Evolutionary conservation across 2,888 invertebrate genomes (phyloP).

Genomic region (Ptychoptera contaminata): DNA sequence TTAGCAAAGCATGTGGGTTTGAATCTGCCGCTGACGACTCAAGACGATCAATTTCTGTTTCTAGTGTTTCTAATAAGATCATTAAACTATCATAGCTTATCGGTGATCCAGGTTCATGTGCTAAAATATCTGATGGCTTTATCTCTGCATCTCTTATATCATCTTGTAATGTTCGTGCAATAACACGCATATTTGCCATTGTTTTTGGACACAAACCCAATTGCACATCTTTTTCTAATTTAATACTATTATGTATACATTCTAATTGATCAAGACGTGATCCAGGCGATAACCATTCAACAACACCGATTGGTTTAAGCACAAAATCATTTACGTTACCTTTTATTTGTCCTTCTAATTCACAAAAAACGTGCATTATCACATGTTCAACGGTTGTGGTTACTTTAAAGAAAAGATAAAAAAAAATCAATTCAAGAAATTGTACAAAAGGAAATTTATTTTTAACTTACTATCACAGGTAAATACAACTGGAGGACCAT

Average conservation of each 20-base stretch:
- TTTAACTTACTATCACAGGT: slow-evolving; percentile 71
- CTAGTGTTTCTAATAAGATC: slow-evolving; percentile 74
- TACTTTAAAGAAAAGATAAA: slow-evolving; percentile 40
- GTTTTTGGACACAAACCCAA: slow-evolving; percentile 49
- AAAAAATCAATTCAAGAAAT: slow-evolving; percentile 2
- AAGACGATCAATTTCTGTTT: slow-evolving; percentile 64
- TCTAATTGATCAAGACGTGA: slow-evolving; percentile 78
- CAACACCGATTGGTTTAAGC: slow-evolving; percentile 53
- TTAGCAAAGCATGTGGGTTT: slow-evolving; percentile 36
- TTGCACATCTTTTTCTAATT: slow-evolving; percentile 75
- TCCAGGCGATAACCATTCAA: slow-evolving; percentile 76
- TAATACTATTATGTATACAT: slow-evolving; percentile 85
- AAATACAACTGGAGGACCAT: slow-evolving; percentile 59
- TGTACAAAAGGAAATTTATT: slow-evolving; percentile 2
- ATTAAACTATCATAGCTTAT: slow-evolving; percentile 70
- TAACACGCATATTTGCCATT: slow-evolving; percentile 47
- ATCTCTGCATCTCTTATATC: slow-evolving; percentile 62
- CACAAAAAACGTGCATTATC: slow-evolving; percentile 67
- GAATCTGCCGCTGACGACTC: slow-evolving; percentile 46
- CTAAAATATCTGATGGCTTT: slow-evolving; percentile 61
- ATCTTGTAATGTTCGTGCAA: slow-evolving; percentile 67
- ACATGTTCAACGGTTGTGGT: slow-evolving; percentile 75
- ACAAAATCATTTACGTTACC: slow-evolving; percentile 52
- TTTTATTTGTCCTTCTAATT: slow-evolving; percentile 55
- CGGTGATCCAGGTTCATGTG: slow-evolving; percentile 54